These are phyloP conservation scores for Tetrapedia diversipes DNA, from an alignment of 2,888 invertebrate genomes.

Conservation along the genomic window DNA sequence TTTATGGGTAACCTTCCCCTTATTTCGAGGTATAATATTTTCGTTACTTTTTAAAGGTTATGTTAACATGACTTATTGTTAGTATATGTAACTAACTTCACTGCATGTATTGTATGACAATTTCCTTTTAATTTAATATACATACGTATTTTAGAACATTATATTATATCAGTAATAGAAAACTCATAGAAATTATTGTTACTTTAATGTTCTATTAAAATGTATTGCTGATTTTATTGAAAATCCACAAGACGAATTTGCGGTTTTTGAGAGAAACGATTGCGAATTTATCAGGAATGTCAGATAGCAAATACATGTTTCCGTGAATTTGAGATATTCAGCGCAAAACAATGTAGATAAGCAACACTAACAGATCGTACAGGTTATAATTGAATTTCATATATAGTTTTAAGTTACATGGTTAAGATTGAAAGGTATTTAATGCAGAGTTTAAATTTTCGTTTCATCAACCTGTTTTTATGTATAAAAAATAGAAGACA, in stretches of 20 bases:
- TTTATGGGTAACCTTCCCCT: neutral
- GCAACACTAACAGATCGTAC: neutral
- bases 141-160: no score
- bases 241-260: neutral
- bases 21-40: neutral
- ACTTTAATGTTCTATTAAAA: neutral
- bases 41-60: neutral
- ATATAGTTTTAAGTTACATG: neutral
- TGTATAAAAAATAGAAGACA: no score
- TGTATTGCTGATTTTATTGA: neutral
- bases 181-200: neutral
- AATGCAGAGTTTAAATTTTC: no score
- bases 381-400: neutral
- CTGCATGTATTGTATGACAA: neutral
- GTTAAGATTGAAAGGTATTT: no score
- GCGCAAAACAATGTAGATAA: constrained; percentile 7
- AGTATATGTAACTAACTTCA: neutral
- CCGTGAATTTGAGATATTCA: constrained; percentile 17
- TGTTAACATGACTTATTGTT: neutral
- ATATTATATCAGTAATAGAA: neutral
- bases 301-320: constrained; percentile 19
- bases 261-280: neutral
- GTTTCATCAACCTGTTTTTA: no score
- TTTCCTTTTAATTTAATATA: neutral
- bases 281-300: constrained; percentile 26